Evolutionary conservation across 2,797 vertebrate species (phyloP).

Genomic region (Sylvia borin): DNA sequence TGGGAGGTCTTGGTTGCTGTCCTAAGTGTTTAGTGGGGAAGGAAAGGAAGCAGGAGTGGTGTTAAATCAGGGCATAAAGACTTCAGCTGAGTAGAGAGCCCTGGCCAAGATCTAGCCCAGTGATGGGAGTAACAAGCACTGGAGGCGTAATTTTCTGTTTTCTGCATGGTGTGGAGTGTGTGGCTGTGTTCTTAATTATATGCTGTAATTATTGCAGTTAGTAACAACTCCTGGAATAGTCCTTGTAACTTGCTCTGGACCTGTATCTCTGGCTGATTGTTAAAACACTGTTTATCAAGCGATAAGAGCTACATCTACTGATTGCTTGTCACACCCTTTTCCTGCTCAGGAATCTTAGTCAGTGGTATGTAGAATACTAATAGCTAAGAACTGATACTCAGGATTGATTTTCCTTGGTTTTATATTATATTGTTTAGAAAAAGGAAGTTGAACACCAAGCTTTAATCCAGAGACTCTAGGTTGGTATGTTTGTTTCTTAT

Average conservation of each 20-base stretch:
- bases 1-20: accelerated
- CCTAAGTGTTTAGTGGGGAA: background rate
- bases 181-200: background rate
- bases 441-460: background rate
- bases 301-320: conserved; percentile 28
- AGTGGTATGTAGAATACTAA: background rate
- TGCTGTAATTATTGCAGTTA: background rate
- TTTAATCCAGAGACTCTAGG: background rate
- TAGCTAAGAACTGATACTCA: background rate
- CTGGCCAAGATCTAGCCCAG: background rate
- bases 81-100: background rate
- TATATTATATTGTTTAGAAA: background rate
- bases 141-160: accelerated
- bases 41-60: background rate
- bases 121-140: background rate
- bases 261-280: background rate
- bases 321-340: conserved; percentile 54
- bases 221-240: background rate
- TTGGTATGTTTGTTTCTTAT: background rate
- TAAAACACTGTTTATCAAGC: background rate
- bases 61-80: background rate
- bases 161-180: accelerated
- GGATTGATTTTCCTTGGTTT: background rate
- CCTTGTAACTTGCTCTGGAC: background rate
- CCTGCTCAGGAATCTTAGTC: conserved; percentile 22